Evolutionary conservation across 2,113 vertebrate genomes (phyloP).

Genomic region (Oxyura jamaicensis): DNA sequence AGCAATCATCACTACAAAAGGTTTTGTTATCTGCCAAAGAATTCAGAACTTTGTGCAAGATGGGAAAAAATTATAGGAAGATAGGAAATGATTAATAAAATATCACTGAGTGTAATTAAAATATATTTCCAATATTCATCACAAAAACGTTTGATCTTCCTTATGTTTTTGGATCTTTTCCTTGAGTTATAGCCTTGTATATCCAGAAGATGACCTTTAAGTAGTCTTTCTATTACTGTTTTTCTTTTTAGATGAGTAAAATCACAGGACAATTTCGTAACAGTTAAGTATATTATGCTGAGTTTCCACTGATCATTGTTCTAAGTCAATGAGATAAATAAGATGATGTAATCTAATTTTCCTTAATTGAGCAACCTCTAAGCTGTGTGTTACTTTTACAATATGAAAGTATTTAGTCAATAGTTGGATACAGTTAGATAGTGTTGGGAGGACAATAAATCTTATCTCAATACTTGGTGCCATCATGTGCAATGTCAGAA

Average conservation of each 20-base stretch:
- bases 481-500: not conserved
- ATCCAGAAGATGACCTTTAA: not conserved
- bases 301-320: conserved; percentile 1
- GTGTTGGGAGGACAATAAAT: not conserved
- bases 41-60: not conserved
- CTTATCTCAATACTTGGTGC: not conserved
- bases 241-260: not conserved
- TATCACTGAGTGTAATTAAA: not conserved
- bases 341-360: not conserved
- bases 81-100: not conserved
- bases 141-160: not conserved
- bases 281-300: not conserved
- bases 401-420: not conserved
- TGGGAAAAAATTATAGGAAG: not conserved
- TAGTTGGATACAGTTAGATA: not conserved
- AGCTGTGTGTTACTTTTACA: not conserved
- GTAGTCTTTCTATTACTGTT: not conserved
- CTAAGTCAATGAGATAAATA: not conserved
- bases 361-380: not conserved
- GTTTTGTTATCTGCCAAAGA: conserved; percentile 49
- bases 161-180: not conserved
- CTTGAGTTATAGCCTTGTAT: not conserved
- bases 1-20: not conserved
- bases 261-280: not conserved
- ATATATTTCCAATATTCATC: not conserved